Evolutionary conservation across 2,113 vertebrate species (phyloP).

Genomic region (Phylloscopus trochiloides): DNA sequence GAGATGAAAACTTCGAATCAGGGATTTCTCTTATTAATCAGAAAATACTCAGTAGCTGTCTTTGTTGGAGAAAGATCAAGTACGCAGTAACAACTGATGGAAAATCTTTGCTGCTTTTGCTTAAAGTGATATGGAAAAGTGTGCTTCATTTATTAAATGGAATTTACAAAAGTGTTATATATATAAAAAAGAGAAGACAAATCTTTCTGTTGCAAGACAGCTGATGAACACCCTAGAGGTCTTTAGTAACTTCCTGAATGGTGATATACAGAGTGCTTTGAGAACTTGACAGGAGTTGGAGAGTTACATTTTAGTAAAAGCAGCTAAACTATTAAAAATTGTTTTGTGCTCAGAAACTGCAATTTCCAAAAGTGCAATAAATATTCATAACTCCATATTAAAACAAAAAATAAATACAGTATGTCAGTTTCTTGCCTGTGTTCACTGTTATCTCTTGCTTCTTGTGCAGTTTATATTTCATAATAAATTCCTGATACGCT

Average conservation of each 20-base stretch:
- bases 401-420: conserved; percentile 12
- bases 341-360: background rate
- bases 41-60: background rate
- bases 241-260: background rate
- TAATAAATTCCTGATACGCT: conserved; percentile 64
- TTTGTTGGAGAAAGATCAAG: conserved; percentile 10
- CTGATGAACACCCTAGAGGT: conserved; percentile 41
- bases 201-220: conserved; percentile 5
- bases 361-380: conserved; percentile 53
- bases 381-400: conserved; percentile 60
- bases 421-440: conserved; percentile 24
- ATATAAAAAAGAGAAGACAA: background rate
- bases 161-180: conserved; percentile 41
- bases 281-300: background rate
- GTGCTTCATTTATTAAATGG: background rate
- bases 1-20: background rate
- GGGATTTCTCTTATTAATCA: background rate
- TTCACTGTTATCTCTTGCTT: conserved; percentile 45
- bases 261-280: background rate
- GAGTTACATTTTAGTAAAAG: background rate
- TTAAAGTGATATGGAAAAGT: conserved; percentile 25
- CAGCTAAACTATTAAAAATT: background rate
- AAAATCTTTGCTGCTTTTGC: conserved; percentile 19
- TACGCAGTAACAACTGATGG: background rate
- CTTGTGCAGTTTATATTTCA: conserved; percentile 64